These are phyloP conservation scores for Bugulina stolonifera DNA, from an alignment of 2,888 invertebrate genomes.

Conservation along the genomic window DNA sequence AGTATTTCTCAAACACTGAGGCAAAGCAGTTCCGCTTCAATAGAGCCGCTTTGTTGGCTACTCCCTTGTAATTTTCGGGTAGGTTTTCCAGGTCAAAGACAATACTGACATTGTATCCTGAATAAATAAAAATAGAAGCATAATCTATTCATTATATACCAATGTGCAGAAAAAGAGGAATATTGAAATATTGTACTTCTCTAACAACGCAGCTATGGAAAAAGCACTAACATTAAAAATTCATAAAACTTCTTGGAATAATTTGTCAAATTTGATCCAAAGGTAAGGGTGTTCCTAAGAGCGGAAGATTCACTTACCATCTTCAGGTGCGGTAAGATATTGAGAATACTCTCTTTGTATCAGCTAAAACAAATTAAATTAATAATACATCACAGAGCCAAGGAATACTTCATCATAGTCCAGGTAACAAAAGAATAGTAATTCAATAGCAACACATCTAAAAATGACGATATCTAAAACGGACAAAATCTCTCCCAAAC, in stretches of 20 bases:
- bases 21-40: conserved; percentile 98
- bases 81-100: conserved; percentile 86
- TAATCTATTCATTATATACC: no score
- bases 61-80: conserved; percentile 78
- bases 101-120: conserved; percentile 90
- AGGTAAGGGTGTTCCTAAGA: no score
- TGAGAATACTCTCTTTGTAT: conserved; percentile 85
- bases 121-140: conserved; percentile 35
- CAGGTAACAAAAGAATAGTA: no score
- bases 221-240: conserved; percentile 2
- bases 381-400: no score
- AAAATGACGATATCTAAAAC: no score
- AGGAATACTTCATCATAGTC: no score
- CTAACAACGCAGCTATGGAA: conserved; percentile 25
- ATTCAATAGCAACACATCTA: no score
- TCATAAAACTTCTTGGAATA: neutral
- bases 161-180: no score
- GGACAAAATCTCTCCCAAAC: no score
- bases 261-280: no score
- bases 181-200: neutral
- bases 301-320: conserved; percentile 66
- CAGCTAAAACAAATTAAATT: conserved; percentile 57
- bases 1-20: conserved; percentile 99
- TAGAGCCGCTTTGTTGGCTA: conserved; percentile 85
- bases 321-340: conserved; percentile 75